phyloP scores from a whole-genome alignment of 2,888 invertebrate species.

The Eristalis intricaria region DNA sequence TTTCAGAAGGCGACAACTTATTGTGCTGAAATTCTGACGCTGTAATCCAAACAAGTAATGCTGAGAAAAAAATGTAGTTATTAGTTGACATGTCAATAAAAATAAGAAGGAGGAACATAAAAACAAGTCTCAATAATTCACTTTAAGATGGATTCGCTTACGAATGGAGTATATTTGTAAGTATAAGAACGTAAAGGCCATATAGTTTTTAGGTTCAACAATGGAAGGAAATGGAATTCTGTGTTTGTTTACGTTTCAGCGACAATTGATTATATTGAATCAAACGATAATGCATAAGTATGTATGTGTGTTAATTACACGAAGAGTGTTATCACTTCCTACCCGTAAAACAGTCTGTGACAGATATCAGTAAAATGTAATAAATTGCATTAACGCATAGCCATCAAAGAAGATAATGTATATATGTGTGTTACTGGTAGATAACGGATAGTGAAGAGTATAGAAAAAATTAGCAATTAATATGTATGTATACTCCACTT shows the following conservation, averaged over 20 bases:
- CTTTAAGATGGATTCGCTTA: background rate
- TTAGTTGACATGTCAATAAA: conserved; percentile 15
- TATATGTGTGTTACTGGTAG: background rate
- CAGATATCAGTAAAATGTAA: background rate
- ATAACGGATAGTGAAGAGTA: background rate
- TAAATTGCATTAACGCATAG: background rate
- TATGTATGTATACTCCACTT: no score
- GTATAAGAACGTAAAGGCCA: background rate
- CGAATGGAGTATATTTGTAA: conserved; percentile 2
- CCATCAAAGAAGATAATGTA: background rate
- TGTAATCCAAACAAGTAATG: conserved; percentile 37
- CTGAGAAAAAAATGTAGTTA: conserved; percentile 4
- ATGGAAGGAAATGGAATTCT: conserved; percentile 15
- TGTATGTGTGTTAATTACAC: background rate
- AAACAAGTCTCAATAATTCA: conserved; percentile 13
- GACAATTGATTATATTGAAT: conserved; percentile 21
- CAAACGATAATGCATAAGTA: background rate
- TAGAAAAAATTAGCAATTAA: background rate
- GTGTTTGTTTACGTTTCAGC: conserved; percentile 17
- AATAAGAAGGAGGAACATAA: conserved; percentile 26
- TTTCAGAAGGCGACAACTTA: conserved; percentile 46
- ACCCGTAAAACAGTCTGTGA: background rate
- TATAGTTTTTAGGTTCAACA: conserved; percentile 16
- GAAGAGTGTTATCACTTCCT: background rate
- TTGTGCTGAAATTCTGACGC: conserved; percentile 45